Base-by-base conservation (phyloP, 2,888 invertebrate genomes). In the Pelosia muscerda region DNA sequence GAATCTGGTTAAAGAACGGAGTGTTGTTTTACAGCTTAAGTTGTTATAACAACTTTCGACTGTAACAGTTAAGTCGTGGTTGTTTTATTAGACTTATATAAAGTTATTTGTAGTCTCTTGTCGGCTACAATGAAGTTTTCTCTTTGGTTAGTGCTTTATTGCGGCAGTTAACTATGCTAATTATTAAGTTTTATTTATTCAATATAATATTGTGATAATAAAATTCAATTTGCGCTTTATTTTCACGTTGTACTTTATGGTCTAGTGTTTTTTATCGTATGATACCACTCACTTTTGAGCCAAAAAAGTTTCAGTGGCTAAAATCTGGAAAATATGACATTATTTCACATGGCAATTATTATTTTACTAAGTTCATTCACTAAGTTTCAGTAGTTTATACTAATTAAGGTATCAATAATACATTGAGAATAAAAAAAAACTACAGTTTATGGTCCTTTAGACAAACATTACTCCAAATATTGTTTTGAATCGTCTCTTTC, bases 1-100 rank as follows among this genome's bases (percentile, higher is more conserved):
- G 8, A 53, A 57, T 42, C 25, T 62, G 56, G n/a, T 10, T 57
- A 38, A 61, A 19, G 26, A 68, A 38, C 54, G n/a, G 54, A 63
- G 67, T 22, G 34, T 55, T 68, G 38, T 42, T 59, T 63, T 68
- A 60, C 22, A 53, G 58, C 25, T 62, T 26, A 28, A 63, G 9
- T 63, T 56, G 56, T 63, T 55, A 26, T 25, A 28, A 10, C 53
- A 65, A 53, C 28, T 61, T 66, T 25, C 23, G 34, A 26, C n/a
- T 2, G 31, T 26, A 25, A 38, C 9, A 15, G 19, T 58, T 34
- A 55, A 34, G 34, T 23, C 23, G 31, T 34, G 54, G 28, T 49
- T 57, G 57, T 64, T 64, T 58, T 53, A 38, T 28, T 53, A 31
- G 58, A 23, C 26, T 65, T 58, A 23, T 53, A 65, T 42, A 53